These are phyloP conservation scores for Zingel zingel DNA, from an alignment of 2,113 vertebrate genomes.

Conservation along the genomic window DNA sequence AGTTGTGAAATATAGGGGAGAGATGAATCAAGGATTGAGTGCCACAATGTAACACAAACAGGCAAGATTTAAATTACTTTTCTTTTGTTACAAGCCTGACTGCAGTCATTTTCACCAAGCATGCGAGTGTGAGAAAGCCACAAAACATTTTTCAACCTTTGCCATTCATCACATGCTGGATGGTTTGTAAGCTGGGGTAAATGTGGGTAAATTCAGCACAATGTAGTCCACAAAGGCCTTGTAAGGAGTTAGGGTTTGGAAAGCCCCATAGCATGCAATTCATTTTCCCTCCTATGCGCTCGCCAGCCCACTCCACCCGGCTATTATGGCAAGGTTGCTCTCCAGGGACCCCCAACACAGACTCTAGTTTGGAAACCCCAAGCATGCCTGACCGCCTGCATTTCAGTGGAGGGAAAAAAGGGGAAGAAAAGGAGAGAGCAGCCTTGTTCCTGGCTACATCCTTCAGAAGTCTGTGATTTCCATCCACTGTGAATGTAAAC, in stretches of 20 bases:
- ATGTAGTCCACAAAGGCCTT: slow-evolving; percentile 62
- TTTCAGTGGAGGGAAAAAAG: slow-evolving; percentile 41
- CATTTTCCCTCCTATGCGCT: slow-evolving; percentile 60
- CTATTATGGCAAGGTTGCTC: slow-evolving; percentile 77
- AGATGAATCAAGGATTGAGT: slow-evolving; percentile 33
- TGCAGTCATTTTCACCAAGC: slow-evolving; percentile 23
- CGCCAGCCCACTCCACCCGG: slow-evolving; percentile 75
- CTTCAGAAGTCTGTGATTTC: slow-evolving; percentile 70
- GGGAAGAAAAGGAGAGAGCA: slow-evolving; percentile 60
- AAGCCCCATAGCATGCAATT: slow-evolving; percentile 76
- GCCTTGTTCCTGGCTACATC: slow-evolving; percentile 61
- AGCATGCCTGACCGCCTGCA: slow-evolving; percentile 52
- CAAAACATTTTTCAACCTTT: slow-evolving; percentile 57
- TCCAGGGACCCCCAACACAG: slow-evolving; percentile 78
- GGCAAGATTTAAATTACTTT: slow-evolving; percentile 38
- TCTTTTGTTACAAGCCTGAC: slow-evolving; percentile 24
- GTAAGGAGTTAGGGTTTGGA: slow-evolving; percentile 71
- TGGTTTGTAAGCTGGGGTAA: slow-evolving; percentile 58
- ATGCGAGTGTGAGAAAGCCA: slow-evolving; percentile 46
- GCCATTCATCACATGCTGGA: slow-evolving; percentile 42
- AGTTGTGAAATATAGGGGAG: slow-evolving; percentile 59
- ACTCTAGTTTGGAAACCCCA: slow-evolving; percentile 72
- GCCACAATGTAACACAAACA: slow-evolving; percentile 39
- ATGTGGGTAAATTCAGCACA: slow-evolving; percentile 55
- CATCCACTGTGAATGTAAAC: slow-evolving; percentile 72